A percentile compares a stretch with the other conserved stretches of the same genome.
Evolutionary conservation across 35 echinoderm and acorn worm genomes (phyloP).

Genomic region (Patiria miniata): DNA sequence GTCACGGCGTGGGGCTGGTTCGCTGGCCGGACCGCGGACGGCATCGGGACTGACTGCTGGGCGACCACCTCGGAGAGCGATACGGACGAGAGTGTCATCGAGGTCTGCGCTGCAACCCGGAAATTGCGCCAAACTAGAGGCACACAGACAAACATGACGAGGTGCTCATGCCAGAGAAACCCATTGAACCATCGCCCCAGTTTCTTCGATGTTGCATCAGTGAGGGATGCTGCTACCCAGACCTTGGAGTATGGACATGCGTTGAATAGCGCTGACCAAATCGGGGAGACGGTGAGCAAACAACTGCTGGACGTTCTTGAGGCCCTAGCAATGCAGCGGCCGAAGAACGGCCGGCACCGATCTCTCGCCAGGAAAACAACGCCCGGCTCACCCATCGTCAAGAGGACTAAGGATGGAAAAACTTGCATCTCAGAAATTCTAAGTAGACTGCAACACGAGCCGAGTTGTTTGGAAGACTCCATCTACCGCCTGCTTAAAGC

Average conservation of each 20-base stretch:
- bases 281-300: background rate
- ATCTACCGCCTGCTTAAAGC: too few relatives aligned
- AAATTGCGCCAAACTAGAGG: background rate
- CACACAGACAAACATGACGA: background rate
- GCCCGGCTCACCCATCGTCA: too few relatives aligned
- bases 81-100: conserved; percentile 1
- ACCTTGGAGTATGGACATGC: background rate
- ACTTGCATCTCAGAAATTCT: too few relatives aligned
- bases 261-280: too few relatives aligned
- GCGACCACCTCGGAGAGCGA: background rate
- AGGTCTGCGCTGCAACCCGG: background rate
- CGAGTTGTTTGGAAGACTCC: too few relatives aligned
- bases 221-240: background rate
- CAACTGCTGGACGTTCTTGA: background rate
- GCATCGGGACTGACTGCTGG: background rate
- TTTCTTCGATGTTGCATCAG: background rate
- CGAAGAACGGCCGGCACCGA: background rate
- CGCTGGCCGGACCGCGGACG: too few relatives aligned
- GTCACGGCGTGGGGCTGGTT: background rate
- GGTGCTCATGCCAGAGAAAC: background rate
- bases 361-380: too few relatives aligned
- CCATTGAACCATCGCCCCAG: background rate
- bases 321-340: background rate
- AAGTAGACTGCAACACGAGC: too few relatives aligned
- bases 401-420: too few relatives aligned